Conservation (phyloP, 37 sponge, comb jelly and placozoan genomes). For the Lycopodina hypogea region DNA sequence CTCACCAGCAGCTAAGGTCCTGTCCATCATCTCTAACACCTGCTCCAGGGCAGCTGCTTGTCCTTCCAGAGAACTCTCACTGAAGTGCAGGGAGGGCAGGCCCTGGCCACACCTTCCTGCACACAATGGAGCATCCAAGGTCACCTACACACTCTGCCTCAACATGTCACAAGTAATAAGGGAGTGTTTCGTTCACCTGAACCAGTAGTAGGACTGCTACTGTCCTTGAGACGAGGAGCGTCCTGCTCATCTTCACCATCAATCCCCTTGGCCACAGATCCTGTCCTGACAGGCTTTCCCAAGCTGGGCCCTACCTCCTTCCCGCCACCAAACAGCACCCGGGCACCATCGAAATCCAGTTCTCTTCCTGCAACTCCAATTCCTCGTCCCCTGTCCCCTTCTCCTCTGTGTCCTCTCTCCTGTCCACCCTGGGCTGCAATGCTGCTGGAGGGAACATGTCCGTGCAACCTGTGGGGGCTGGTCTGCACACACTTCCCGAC, state of each 20-base stretch:
- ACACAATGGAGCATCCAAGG: background rate
- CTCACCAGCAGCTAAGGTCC: background rate
- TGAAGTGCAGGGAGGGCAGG: slow-evolving; percentile 11
- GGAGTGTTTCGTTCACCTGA: background rate
- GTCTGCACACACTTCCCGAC: background rate
- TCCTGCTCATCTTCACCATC: background rate
- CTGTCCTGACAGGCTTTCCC: no score
- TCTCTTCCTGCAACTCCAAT: background rate
- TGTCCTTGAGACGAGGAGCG: background rate
- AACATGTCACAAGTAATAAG: background rate
- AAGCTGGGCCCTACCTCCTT: no score
- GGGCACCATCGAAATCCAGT: background rate
- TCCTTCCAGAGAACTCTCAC: background rate
- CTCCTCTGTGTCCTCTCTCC: background rate
- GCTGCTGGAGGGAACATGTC: background rate
- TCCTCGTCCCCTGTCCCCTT: slow-evolving; percentile 12
- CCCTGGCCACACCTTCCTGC: background rate
- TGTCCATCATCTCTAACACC: slow-evolving; percentile 13
- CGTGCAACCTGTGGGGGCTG: background rate
- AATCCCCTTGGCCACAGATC: background rate
- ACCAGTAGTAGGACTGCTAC: background rate
- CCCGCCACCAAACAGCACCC: background rate
- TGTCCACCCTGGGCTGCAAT: background rate
- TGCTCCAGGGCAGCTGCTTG: background rate
- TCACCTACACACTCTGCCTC: background rate